Evolutionary conservation across 2,113 vertebrate species (phyloP), one percentile per base, ranked within the genome.

Genomic region (Maccullochella peelii): DNA sequence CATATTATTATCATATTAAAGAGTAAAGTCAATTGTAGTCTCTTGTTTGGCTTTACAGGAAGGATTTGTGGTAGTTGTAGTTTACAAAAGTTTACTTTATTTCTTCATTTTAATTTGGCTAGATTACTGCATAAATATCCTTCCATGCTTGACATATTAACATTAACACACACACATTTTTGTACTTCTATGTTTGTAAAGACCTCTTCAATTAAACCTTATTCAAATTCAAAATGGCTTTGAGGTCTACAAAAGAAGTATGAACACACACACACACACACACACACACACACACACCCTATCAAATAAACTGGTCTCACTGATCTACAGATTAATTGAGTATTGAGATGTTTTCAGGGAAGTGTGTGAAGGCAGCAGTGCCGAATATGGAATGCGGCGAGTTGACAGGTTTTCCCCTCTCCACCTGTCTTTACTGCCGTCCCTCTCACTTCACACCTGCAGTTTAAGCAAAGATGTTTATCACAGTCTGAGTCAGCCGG

Each of bases 401-500:
- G 65, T 12, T 20, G 67, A 75, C 73, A 75, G 82, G 23, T 77
- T 16, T 61, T 15, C 63, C 61, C 23, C 49, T 38, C 80, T 84
- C 72, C 78, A 86, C 87, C 80, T 88, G 87, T 85, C 75, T 75
- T n/a, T 7, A 27, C 68, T 23, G 5, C 40, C 27, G 4, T 66
- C 58, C 49, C 59, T 81, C 82, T 85, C 73, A 67, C 89, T 87
- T 88, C 83, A 91, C 94, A 95, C 94, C 93, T 95, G 94, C 85
- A 91, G 76, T 62, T 88, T 25, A 36, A 77, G 25, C 73, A 5
- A 1, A 91, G 94, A 94, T 94, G 80, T 67, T 89, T 92, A 94
- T 94, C 93, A 18, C 2, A 21, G 72, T n/a, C 70, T 83, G 86
- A 87, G 50, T 88, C 84, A 90, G 62, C 71, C 15, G 47, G 59